These are phyloP conservation scores for Podilymbus podiceps DNA, from an alignment of 2,113 vertebrate genomes.

Conservation along the genomic window DNA sequence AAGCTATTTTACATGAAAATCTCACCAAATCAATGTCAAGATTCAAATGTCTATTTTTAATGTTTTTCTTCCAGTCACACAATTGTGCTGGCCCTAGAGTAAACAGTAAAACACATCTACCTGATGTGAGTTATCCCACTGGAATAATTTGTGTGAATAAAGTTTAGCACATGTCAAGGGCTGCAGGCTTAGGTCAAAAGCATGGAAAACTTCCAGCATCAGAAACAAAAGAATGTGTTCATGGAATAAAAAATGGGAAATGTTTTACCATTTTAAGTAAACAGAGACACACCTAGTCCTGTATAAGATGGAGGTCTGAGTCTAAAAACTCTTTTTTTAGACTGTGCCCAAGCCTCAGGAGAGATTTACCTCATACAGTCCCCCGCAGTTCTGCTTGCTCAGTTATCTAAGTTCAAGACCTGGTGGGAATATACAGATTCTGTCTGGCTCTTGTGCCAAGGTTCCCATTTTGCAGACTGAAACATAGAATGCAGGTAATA, in stretches of 20 bases:
- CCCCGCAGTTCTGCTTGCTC: neutral
- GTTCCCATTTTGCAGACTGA: neutral
- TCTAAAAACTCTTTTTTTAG: constrained; percentile 7
- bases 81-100: neutral
- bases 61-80: constrained; percentile 1
- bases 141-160: constrained; percentile 13
- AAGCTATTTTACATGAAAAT: neutral
- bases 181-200: constrained; percentile 1
- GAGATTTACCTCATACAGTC: neutral
- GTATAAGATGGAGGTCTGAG: neutral
- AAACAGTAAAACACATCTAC: constrained; percentile 12
- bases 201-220: constrained; percentile 55
- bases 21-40: neutral
- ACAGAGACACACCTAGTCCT: constrained; percentile 35
- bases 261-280: neutral
- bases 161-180: neutral
- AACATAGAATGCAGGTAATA: neutral
- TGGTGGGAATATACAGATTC: neutral
- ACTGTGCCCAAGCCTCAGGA: neutral
- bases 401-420: neutral
- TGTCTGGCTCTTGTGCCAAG: neutral
- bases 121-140: neutral
- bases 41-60: constrained; percentile 1
- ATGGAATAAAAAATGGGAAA: constrained; percentile 37
- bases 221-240: constrained; percentile 38